Evolutionary conservation across 2,113 vertebrate genomes (phyloP), one percentile per base, ranked within the genome.

Genomic region (Osmerus eperlanus): DNA sequence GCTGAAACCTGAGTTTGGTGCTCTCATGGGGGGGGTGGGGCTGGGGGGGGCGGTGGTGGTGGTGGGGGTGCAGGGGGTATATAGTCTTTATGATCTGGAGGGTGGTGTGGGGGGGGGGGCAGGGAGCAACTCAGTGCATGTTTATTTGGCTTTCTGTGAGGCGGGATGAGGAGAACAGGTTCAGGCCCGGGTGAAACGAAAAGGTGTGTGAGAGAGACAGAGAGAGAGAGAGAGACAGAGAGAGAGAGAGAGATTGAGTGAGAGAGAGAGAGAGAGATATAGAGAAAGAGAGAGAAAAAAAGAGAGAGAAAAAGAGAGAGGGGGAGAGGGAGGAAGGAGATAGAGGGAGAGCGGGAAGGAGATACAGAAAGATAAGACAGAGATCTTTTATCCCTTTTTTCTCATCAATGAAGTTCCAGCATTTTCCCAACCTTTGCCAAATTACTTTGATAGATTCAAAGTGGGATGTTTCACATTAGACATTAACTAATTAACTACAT

Each of bases 101-200:
- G 51, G 64, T 55, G 76, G 69, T 61, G 71, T 23, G 51, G 47
- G 65, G 19, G 65, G 84, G 78, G 81, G 85, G 78, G 66, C 72
- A 63, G 73, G 75, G 80, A 85, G 73, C 74, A 68, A 77, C 77
- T 86, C 29, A 65, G 72, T 70, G 51, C 12, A 68, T 88, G 87
- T 88, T 89, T 88, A 87, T 89, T 86, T 84, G 75, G 64, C 52
- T 87, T 88, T 88, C 82, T 83, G 74, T 72, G 78, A 25, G 77
- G 79, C 81, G 77, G 73, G 82, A 61, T 64, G 78, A 70, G 68
- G 78, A 70, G 78, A 76, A 79, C 52, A 71, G 67, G 86, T 90
- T 90, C 86, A 88, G 81, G 76, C 71, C 19, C 25, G 80, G 87
- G 87, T 87, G 86, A 89, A 86, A 72, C 67, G 80, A 85, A 84